Percentiles rank a stretch among this genome's conserved stretches.
phyloP scores from a whole-genome alignment of 2,797 vertebrate genomes.

The Scarus forsteni region DNA sequence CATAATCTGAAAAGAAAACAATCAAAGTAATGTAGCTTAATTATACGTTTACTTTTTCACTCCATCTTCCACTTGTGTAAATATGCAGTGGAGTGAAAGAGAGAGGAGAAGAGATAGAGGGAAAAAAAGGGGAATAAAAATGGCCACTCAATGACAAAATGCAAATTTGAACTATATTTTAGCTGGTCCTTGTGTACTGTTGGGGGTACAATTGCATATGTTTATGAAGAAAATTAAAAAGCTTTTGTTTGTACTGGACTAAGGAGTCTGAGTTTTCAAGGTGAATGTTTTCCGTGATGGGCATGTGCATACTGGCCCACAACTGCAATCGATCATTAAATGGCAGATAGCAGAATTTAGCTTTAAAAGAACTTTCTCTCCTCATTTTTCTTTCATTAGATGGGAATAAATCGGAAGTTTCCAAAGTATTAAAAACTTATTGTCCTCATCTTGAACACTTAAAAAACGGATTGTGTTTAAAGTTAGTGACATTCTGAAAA shows the following conservation, averaged over 20 bases:
- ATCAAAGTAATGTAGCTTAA: slow-evolving; percentile 90
- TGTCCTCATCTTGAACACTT: too few relatives aligned
- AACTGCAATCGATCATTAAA: background rate
- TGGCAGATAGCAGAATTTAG: too few relatives aligned
- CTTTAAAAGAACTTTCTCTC: too few relatives aligned
- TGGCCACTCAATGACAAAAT: slow-evolving; percentile 73
- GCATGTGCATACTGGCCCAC: slow-evolving; percentile 1
- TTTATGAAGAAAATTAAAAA: slow-evolving; percentile 42
- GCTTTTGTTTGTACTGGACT: slow-evolving; percentile 63
- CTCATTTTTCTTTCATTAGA: too few relatives aligned
- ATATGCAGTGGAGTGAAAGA: slow-evolving; percentile 77
- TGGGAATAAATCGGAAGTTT: too few relatives aligned
- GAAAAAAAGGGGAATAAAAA: slow-evolving; percentile 44
- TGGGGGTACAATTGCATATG: slow-evolving; percentile 28
- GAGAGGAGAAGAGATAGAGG: slow-evolving; percentile 29
- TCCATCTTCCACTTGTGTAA: slow-evolving; percentile 85
- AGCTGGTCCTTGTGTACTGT: slow-evolving; percentile 45
- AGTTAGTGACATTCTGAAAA: too few relatives aligned
- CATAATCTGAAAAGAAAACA: slow-evolving; percentile 90
- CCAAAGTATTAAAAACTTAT: too few relatives aligned
- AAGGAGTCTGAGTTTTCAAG: slow-evolving; percentile 56
- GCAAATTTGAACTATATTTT: slow-evolving; percentile 73
- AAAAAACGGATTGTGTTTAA: too few relatives aligned
- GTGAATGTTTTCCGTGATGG: slow-evolving; percentile 56
- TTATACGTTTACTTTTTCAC: slow-evolving; percentile 90